Conservation (phyloP, 1,140 invertebrate genomes). For the Neodiprion fabricii region DNA sequence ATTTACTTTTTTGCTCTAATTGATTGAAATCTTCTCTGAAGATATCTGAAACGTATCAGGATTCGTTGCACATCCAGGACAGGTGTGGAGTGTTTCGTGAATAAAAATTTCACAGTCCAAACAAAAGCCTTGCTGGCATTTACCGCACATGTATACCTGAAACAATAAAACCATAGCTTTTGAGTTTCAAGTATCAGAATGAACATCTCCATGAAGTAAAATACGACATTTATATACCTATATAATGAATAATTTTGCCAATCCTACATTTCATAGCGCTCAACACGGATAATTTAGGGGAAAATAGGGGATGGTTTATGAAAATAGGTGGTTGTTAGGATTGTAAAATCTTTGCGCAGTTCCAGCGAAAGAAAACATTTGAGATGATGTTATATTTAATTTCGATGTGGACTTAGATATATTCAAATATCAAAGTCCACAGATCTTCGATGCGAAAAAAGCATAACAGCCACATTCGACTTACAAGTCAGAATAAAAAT, state of each 20-base stretch:
- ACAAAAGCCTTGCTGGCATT: conserved; percentile 84
- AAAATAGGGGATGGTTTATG: too few species aligned
- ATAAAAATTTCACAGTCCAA: conserved; percentile 95
- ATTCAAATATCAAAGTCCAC: too few species aligned
- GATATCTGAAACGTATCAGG: conserved; percentile 58
- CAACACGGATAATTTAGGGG: neutral
- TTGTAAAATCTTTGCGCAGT: too few species aligned
- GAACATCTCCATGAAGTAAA: too few species aligned
- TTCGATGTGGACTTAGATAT: too few species aligned
- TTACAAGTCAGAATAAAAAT: too few species aligned
- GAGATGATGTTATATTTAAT: too few species aligned
- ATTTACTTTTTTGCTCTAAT: neutral
- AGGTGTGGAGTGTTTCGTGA: conserved; percentile 91
- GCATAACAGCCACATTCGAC: too few species aligned
- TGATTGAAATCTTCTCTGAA: conserved; percentile 26
- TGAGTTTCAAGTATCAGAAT: neutral
- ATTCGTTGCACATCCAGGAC: conserved; percentile 87
- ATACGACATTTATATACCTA: conserved; percentile 15
- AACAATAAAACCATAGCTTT: conserved; percentile 43
- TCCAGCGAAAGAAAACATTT: too few species aligned
- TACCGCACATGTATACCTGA: conserved; percentile 80
- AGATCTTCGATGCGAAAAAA: too few species aligned
- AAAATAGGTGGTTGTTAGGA: too few species aligned
- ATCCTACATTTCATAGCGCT: neutral
- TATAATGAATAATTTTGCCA: conserved; percentile 7